Percentiles rank a stretch among this genome's conserved stretches.
Conservation (phyloP, 1,140 invertebrate species). For the Leptestheria dahalacensis region DNA sequence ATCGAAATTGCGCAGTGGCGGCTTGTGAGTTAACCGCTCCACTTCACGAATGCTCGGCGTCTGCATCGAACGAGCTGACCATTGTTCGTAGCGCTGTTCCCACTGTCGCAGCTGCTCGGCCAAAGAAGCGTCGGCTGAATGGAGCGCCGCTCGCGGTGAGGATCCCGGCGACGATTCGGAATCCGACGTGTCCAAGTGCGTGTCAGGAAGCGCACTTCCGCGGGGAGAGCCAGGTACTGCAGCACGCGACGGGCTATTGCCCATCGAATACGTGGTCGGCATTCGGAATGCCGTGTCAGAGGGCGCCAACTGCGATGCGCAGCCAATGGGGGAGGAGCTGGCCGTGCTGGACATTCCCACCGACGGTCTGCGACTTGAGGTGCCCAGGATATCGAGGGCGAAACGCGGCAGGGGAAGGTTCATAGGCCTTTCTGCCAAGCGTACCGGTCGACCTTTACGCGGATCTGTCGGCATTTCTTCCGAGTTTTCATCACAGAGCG, state of each 20-base stretch:
- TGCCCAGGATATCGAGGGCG: conserved; percentile 40
- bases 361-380: conserved; percentile 24
- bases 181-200: conserved; percentile 18
- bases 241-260: neutral
- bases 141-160: neutral
- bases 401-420: conserved; percentile 15
- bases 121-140: neutral
- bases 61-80: conserved; percentile 4
- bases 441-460: conserved; percentile 11
- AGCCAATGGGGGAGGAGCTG: neutral
- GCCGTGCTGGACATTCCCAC: neutral
- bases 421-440: conserved; percentile 6
- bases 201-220: conserved; percentile 12
- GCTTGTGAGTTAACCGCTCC: conserved; percentile 43
- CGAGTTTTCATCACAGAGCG: conserved; percentile 63
- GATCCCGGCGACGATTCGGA: conserved; percentile 20
- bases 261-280: neutral
- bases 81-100: conserved; percentile 12
- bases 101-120: conserved; percentile 3
- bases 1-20: conserved; percentile 46
- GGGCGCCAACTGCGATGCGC: neutral
- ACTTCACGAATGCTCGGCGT: conserved; percentile 27
- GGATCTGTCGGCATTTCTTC: conserved; percentile 50
- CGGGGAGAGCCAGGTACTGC: conserved; percentile 9
- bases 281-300: conserved; percentile 5